These are phyloP conservation scores for Cerceris rybyensis DNA, from an alignment of 2,888 invertebrate species.

Conservation along the genomic window DNA sequence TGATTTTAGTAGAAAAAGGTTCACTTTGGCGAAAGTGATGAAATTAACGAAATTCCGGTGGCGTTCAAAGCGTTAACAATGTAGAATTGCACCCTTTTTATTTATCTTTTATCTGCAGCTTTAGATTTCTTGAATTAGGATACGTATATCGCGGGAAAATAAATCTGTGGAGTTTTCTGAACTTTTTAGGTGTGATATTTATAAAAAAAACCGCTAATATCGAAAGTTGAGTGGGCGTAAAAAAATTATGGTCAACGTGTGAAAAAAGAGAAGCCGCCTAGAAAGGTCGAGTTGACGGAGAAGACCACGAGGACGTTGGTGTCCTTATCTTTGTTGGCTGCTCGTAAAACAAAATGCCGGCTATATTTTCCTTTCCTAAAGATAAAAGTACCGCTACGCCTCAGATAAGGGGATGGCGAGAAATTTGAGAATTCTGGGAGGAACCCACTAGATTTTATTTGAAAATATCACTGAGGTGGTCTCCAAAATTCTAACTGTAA, in stretches of 20 bases:
- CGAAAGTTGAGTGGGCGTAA: not conserved
- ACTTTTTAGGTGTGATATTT: too few species aligned
- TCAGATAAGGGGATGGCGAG: slow-evolving; percentile 25
- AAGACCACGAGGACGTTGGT: slow-evolving; percentile 18
- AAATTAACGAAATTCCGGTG: too few species aligned
- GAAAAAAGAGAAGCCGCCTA: not conserved
- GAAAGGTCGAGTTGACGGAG: slow-evolving; percentile 21
- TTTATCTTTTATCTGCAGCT: too few species aligned
- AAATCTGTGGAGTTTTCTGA: too few species aligned
- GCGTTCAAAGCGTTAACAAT: too few species aligned
- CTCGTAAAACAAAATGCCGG: slow-evolving; percentile 36
- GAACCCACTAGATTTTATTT: not conserved
- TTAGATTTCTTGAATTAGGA: too few species aligned
- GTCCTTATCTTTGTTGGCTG: slow-evolving; percentile 16
- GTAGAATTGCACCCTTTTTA: too few species aligned
- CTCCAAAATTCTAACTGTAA: too few species aligned
- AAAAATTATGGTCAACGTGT: not conserved
- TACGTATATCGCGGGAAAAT: too few species aligned
- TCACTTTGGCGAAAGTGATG: too few species aligned
- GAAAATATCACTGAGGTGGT: not conserved
- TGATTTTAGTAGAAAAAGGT: too few species aligned
- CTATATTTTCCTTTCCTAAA: slow-evolving; percentile 23
- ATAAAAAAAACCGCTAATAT: too few species aligned
- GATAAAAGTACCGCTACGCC: slow-evolving; percentile 4
- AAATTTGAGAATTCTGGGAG: slow-evolving; percentile 7